Evolutionary conservation across 2,797 vertebrate genomes (phyloP), one percentile per base, ranked within the genome.

Genomic region (Pseudomugil gertrudae): DNA sequence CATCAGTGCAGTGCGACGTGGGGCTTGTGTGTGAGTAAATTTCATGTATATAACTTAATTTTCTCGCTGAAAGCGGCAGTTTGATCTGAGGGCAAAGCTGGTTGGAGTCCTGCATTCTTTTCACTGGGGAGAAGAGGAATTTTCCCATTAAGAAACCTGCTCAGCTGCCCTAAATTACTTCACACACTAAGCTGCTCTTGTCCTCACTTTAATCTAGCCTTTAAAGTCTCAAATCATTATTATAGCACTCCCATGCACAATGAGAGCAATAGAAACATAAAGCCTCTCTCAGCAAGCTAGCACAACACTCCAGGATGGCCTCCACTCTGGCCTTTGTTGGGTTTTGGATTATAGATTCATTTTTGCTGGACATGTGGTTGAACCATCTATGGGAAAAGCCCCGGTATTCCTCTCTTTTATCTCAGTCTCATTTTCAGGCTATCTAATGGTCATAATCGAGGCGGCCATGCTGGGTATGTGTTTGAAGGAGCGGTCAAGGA

Each of bases 401-500:
- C 80, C 56, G 59, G 72, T 70, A 35, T 75, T 69, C 78, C 69
- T 26, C 36, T 69, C 83, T 91, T 89, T 92, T 84, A 91, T 90
- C 82, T 86, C 76, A 30, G 69, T 73, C 89, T 92, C 90, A 92
- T 94, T 92, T 91, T 89, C 86, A 71, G 88, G 80, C 90, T 85
- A 93, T 94, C 90, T 92, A 93, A 94, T 90, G 83, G 92, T 93
- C 89, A 93, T 94, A 93, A 94, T 92, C 86, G 79, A 85, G 80
- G 85, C 80, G 56, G 83, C 84, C 93, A 90, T 92, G 93, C 93
- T 94, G 94, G 83, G 82, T 76, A 83, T 85, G 80, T 78, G 85
- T 94, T 91, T 91, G 87, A 91, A 91, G 90, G 80, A 89, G 82
- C 79, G 79, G 89, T 89, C 80, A 87, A 93, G 90, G 91, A 90